phyloP scores from a whole-genome alignment of 2,797 vertebrate genomes.

The Hirundo rustica region DNA sequence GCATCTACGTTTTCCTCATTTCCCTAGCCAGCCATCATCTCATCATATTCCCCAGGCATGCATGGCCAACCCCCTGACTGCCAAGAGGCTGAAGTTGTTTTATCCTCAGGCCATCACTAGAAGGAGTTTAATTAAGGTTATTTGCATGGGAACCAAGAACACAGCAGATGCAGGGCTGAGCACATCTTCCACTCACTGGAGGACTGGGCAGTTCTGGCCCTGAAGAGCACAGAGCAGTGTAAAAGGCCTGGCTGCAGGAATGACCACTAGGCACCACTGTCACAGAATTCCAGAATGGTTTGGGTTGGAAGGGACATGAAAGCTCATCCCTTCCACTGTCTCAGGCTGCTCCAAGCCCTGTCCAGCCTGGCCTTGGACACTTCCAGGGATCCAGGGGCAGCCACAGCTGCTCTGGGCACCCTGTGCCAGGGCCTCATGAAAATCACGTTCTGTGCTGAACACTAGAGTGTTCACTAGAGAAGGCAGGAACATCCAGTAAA shows the following conservation, averaged over 20 bases:
- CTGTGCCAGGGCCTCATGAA: neutral
- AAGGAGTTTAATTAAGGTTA: neutral
- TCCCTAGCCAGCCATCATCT: neutral
- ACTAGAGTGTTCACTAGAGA: neutral
- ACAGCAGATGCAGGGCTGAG: neutral
- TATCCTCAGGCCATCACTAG: neutral
- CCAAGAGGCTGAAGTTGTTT: neutral
- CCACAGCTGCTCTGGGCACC: neutral
- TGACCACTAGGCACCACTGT: neutral
- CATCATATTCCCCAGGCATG: neutral
- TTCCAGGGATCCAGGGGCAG: neutral
- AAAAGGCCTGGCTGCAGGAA: neutral
- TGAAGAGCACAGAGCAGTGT: neutral
- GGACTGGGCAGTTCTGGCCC: neutral
- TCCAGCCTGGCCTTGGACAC: neutral
- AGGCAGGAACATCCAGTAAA: neutral
- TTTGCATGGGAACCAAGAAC: neutral
- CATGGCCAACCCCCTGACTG: neutral
- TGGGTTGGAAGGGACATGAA: neutral
- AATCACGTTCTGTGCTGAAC: neutral
- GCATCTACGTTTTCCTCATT: neutral
- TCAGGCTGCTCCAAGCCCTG: accelerated
- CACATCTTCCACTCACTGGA: neutral
- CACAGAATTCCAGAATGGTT: neutral
- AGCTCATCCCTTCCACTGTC: accelerated